Percentiles rank a stretch among this genome's conserved stretches.
Conservation (phyloP, 2,797 vertebrate species). For the Pseudochromis fuscus region DNA sequence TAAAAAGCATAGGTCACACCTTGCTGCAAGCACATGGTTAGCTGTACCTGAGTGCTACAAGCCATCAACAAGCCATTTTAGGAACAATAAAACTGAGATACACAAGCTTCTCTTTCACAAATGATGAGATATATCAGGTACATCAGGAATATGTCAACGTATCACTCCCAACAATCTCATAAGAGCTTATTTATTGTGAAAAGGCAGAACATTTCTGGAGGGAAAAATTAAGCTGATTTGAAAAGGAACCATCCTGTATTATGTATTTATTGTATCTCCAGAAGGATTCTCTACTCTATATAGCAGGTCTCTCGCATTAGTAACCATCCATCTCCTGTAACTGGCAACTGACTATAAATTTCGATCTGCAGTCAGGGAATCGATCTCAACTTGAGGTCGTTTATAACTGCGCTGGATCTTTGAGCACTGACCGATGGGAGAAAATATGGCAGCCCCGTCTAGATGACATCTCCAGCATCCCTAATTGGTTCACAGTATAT, state of each 20-base stretch:
- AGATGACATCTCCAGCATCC: conserved; percentile 67
- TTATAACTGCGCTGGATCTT: conserved; percentile 40
- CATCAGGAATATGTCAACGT: not conserved
- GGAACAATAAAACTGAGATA: not conserved
- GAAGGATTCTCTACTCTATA: conserved; percentile 21
- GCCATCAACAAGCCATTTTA: conserved; percentile 5
- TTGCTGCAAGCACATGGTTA: conserved; percentile 5
- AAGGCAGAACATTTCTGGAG: not conserved
- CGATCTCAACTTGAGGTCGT: conserved; percentile 50
- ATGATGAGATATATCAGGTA: not conserved
- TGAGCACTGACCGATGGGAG: conserved; percentile 51
- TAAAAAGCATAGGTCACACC: conserved; percentile 17
- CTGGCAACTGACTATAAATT: conserved; percentile 56
- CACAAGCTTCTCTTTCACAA: not conserved
- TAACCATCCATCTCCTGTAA: conserved; percentile 47
- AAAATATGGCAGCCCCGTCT: conserved; percentile 41
- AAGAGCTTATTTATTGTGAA: not conserved
- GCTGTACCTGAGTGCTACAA: conserved; percentile 20
- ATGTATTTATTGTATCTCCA: conserved; percentile 14
- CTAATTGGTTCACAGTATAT: conserved; percentile 70
- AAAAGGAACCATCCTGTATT: not conserved
- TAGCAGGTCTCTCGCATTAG: conserved; percentile 32
- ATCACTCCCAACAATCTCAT: not conserved
- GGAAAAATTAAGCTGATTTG: not conserved
- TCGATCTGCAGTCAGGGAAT: conserved; percentile 44